phyloP scores from a whole-genome alignment of 2,888 invertebrate species.

The Habrosyne pyritoides region DNA sequence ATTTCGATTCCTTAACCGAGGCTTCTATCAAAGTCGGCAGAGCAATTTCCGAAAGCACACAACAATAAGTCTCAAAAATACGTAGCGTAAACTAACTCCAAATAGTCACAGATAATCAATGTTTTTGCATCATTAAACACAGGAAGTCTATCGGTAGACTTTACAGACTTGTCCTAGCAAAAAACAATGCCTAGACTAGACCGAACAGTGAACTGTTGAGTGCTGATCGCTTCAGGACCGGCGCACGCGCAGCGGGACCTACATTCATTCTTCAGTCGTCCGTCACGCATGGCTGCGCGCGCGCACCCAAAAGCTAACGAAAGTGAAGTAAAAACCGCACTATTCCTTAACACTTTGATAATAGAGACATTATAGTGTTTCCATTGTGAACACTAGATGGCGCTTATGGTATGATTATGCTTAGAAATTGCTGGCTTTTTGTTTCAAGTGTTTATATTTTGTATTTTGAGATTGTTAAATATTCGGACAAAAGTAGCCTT shows the following conservation, averaged over 20 bases:
- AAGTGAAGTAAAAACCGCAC: slow-evolving; percentile 41
- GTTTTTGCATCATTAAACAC: background rate
- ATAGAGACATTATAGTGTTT: background rate
- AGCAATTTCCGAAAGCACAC: too few relatives aligned
- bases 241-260: slow-evolving; percentile 26
- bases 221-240: background rate
- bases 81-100: background rate
- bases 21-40: too few relatives aligned
- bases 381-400: background rate
- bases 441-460: too few relatives aligned
- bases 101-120: background rate
- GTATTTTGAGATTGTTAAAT: too few relatives aligned
- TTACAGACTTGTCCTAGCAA: background rate
- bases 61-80: background rate
- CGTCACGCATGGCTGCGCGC: slow-evolving; percentile 28
- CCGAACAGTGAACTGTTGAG: slow-evolving; percentile 2
- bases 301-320: slow-evolving; percentile 29
- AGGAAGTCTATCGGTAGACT: background rate
- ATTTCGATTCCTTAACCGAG: too few relatives aligned
- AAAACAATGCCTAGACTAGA: slow-evolving; percentile 6
- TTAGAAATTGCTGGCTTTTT: background rate
- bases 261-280: slow-evolving; percentile 20
- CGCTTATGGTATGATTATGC: background rate
- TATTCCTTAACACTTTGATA: slow-evolving; percentile 18
- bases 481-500: too few relatives aligned